Conservation (phyloP, 2,888 invertebrate genomes). For the Rhagium mordax region DNA sequence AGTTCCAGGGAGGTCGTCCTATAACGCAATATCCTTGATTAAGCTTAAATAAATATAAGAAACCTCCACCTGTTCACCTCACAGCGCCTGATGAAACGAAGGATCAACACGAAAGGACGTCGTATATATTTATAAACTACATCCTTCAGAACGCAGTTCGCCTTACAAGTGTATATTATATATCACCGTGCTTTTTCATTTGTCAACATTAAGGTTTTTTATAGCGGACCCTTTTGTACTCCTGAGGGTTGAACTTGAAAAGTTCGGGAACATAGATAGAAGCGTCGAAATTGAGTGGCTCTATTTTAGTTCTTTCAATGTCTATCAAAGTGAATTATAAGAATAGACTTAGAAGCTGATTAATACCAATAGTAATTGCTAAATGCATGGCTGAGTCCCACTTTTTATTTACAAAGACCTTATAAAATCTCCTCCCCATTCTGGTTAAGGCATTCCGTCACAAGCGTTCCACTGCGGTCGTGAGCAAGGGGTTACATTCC, state of each 20-base stretch:
- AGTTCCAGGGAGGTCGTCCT: neutral
- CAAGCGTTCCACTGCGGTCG: neutral
- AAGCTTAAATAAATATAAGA: neutral
- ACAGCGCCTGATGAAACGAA: neutral
- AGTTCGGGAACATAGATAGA: neutral
- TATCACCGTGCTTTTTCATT: neutral
- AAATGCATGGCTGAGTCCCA: too few relatives aligned
- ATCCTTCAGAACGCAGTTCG: neutral
- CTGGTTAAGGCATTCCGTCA: neutral
- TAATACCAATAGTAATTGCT: too few relatives aligned
- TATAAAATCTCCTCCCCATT: neutral
- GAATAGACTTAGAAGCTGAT: too few relatives aligned
- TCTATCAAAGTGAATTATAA: too few relatives aligned
- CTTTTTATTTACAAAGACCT: too few relatives aligned
- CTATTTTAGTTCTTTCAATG: too few relatives aligned
- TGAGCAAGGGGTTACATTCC: neutral
- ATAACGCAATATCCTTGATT: conserved; percentile 1
- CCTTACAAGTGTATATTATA: neutral
- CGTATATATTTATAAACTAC: conserved; percentile 2
- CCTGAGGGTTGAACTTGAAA: neutral
- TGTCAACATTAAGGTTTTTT: neutral
- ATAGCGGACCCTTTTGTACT: neutral
- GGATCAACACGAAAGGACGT: neutral
- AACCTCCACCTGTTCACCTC: neutral
- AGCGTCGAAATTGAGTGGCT: neutral